Evolutionary conservation across 2,888 invertebrate genomes (phyloP).

Genomic region (Neoascia interrupta): DNA sequence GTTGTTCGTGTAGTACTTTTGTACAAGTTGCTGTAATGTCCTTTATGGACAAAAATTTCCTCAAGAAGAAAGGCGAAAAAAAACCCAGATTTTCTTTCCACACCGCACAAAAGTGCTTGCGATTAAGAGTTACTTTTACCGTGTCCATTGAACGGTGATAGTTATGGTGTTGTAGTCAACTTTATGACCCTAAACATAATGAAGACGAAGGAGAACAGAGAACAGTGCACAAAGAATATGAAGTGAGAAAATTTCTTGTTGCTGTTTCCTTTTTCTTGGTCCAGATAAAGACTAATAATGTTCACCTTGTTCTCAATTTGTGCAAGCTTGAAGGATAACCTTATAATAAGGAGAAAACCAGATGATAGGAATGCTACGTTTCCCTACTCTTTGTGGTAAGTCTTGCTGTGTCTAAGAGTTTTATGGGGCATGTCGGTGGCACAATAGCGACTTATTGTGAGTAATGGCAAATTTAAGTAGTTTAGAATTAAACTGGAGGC

Average conservation of each 20-base stretch:
- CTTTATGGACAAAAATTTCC: too few relatives aligned
- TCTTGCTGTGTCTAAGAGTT: conserved; percentile 19
- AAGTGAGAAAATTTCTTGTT: conserved; percentile 1
- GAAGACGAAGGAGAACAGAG: not conserved
- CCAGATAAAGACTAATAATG: conserved; percentile 3
- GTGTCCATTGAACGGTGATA: not conserved
- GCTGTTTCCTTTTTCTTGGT: not conserved
- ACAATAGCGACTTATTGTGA: too few relatives aligned
- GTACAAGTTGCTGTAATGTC: too few relatives aligned
- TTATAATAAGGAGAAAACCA: too few relatives aligned
- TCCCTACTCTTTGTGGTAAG: conserved; percentile 12
- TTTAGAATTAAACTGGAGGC: too few relatives aligned
- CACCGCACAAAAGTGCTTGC: too few relatives aligned
- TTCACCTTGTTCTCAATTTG: conserved; percentile 40
- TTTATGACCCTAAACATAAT: conserved; percentile 22
- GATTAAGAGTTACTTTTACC: conserved; percentile 13
- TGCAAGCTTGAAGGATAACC: conserved; percentile 23
- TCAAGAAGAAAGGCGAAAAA: too few relatives aligned
- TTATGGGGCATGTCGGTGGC: too few relatives aligned
- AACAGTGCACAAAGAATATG: conserved; percentile 7
- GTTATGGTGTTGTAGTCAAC: not conserved
- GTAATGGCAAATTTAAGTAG: too few relatives aligned
- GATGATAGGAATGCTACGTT: too few relatives aligned
- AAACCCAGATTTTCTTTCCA: too few relatives aligned
- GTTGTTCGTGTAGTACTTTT: too few relatives aligned